phyloP scores from a whole-genome alignment of 2,113 vertebrate species.

The Galeopterus variegatus region DNA sequence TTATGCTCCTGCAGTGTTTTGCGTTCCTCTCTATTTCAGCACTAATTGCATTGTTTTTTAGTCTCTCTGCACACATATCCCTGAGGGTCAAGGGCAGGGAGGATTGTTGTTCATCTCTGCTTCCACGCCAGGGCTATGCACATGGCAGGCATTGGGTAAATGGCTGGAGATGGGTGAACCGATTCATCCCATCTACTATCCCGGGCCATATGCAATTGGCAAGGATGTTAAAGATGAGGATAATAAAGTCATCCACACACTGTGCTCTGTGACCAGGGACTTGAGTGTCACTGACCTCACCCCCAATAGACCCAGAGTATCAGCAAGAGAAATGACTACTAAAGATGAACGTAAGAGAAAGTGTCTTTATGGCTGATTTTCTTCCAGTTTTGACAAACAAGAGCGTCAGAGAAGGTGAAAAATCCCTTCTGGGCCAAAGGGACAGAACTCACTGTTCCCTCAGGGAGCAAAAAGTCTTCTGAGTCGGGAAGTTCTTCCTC shows the following conservation, averaged over 20 bases:
- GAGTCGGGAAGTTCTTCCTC: constrained; percentile 29
- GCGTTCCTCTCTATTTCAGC: neutral
- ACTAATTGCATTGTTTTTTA: neutral
- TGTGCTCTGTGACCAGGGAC: neutral
- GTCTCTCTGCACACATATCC: neutral
- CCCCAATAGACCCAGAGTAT: neutral
- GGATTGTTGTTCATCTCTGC: neutral
- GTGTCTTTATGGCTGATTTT: neutral
- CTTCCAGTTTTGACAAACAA: neutral
- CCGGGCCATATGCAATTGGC: neutral
- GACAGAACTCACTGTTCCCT: neutral
- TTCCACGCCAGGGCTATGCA: neutral
- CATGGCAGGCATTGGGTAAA: fast-evolving
- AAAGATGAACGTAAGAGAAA: neutral
- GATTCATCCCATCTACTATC: neutral
- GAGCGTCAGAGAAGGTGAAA: neutral
- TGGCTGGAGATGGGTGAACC: fast-evolving
- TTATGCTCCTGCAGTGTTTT: neutral
- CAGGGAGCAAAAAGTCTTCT: neutral
- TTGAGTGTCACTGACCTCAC: neutral
- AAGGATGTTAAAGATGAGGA: neutral
- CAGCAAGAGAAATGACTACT: neutral
- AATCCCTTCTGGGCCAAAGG: neutral
- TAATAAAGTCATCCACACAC: neutral
- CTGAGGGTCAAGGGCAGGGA: neutral